Evolutionary conservation across 2,888 invertebrate species (phyloP), one percentile per base, ranked within the genome.

Genomic region (Rhagium mordax): DNA sequence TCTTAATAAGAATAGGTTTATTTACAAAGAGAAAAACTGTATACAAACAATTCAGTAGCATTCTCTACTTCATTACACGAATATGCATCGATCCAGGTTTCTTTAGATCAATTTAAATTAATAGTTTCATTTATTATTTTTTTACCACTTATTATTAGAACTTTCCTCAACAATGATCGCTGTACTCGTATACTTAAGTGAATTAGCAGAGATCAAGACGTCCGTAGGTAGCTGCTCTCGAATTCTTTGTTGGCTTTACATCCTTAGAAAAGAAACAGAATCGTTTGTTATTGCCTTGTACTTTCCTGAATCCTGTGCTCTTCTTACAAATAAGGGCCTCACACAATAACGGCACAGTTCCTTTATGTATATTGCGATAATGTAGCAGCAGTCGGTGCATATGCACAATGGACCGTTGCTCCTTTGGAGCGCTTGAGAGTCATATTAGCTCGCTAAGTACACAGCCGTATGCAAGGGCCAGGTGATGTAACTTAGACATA

Each of bases 401-500:
- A 33, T 60, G 53, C 67, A 71, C 66, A 71, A 71, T 61, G 55
- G 62, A 21, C 24, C 59, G 24, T 60, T 71, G 71, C 61, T 71
- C 71, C 67, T 71, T 71, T 71, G 41, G 29, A 47, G 59, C 51
- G 55, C 61, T 29, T 53, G 53, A 29, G 53, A 67, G 67, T 53
- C 67, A 27, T 71, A 33, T 67, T 71, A 67, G 53, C 55, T 53
- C 59, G 8, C 48, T 29, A 33, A 24, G 57, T 24, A 18, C 48
- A 47, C 21, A 20, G 59, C 51, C 24, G 29, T 60, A 60, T 60
- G 69, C 47, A 49, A 67, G 67, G 24, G 49, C 71, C 67, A 71
- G 71, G 67, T 71, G 71, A 71, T 67, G 71, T 66, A 67, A 66
- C 61, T 55, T 47, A 61, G 55, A 48, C 53, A 49, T 65, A 71